These are phyloP conservation scores for Apodemus sylvaticus DNA, from an alignment of 2,113 vertebrate genomes.

Conservation along the genomic window DNA sequence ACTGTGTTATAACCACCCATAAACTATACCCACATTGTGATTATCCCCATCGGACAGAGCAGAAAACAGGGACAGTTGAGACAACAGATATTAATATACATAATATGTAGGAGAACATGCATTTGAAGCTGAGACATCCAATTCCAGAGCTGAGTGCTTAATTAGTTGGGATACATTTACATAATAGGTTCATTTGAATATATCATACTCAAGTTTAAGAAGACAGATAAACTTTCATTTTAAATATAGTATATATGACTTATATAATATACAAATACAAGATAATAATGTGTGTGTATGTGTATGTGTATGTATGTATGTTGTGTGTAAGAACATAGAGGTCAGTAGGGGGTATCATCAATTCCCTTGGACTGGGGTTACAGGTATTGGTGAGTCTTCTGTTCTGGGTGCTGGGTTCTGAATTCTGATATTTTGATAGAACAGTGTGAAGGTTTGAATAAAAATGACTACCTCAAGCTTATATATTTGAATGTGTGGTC, in stretches of 20 bases:
- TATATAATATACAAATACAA: neutral
- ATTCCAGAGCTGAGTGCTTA: neutral
- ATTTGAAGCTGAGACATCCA: neutral
- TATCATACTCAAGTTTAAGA: neutral
- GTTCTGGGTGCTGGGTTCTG: too few species aligned
- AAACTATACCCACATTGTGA: neutral
- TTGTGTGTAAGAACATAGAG: neutral
- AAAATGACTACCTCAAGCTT: neutral
- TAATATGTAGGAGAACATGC: neutral
- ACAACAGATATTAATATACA: neutral
- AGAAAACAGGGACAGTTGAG: neutral
- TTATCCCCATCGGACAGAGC: neutral
- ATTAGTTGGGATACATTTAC: neutral
- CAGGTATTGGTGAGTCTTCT: neutral
- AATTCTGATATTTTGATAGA: neutral
- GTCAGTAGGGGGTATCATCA: neutral
- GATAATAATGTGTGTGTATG: neutral
- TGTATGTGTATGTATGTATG: neutral
- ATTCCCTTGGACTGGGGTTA: neutral
- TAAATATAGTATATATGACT: neutral
- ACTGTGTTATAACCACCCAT: neutral
- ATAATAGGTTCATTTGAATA: neutral
- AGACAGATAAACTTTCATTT: neutral
- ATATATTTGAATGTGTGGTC: neutral
- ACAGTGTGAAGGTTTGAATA: neutral